phyloP scores from a whole-genome alignment of 2,113 vertebrate species.

The Leiothrix lutea region DNA sequence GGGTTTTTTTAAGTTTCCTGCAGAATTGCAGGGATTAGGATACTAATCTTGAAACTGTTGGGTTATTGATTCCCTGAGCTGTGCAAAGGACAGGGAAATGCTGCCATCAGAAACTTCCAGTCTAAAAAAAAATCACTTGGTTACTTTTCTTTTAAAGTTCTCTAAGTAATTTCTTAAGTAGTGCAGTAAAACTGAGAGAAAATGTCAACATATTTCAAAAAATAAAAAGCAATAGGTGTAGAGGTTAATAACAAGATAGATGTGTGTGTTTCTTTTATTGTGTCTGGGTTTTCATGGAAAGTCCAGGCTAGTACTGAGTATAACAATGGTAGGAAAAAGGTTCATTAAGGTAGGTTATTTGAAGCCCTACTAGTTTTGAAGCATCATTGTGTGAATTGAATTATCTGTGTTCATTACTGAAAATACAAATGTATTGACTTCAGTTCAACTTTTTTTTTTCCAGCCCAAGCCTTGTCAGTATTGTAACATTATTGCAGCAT shows the following conservation, averaged over 20 bases:
- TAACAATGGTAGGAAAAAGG: not conserved
- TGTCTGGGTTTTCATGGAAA: not conserved
- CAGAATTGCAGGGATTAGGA: not conserved
- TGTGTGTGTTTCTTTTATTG: not conserved
- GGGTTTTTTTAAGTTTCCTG: not conserved
- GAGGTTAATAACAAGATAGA: not conserved
- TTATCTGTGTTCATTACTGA: not conserved
- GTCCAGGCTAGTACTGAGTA: not conserved
- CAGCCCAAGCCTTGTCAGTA: conserved; percentile 99
- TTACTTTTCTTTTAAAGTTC: not conserved
- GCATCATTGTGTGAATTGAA: not conserved
- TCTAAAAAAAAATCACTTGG: not conserved
- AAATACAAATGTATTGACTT: not conserved
- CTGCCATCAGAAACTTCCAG: not conserved
- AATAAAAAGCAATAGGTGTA: not conserved
- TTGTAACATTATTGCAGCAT: conserved; percentile 99
- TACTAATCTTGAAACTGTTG: not conserved
- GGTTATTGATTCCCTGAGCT: not conserved
- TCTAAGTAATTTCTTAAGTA: not conserved
- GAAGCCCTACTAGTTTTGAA: not conserved
- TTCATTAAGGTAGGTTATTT: not conserved
- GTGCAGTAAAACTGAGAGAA: not conserved
- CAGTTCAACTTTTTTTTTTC: not conserved
- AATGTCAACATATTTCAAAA: rapidly evolving
- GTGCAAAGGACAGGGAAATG: not conserved